A percentile compares a stretch with the other conserved stretches of the same genome.
These are phyloP conservation scores for Semicossyphus pulcher DNA, from an alignment of 2,113 vertebrate genomes.

Conservation along the genomic window DNA sequence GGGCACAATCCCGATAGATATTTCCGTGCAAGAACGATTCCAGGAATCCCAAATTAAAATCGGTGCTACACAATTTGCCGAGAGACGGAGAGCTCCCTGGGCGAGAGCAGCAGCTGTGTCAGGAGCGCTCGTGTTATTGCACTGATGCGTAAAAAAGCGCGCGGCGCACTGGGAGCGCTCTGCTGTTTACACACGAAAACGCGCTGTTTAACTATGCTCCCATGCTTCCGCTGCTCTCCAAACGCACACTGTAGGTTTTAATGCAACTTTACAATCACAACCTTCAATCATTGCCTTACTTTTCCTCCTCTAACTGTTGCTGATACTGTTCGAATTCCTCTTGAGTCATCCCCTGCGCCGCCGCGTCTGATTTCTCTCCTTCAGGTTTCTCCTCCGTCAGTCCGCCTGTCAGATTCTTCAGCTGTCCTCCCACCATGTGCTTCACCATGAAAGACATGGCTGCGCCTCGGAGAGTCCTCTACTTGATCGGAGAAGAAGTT, in stretches of 20 bases:
- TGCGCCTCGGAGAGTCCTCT: conserved; percentile 43
- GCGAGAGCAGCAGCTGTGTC: conserved; percentile 74
- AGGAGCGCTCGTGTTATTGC: conserved; percentile 55
- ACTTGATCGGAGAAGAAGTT: conserved; percentile 40
- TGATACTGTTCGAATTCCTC: conserved; percentile 98
- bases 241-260: neutral
- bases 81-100: conserved; percentile 59
- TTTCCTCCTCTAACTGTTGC: conserved; percentile 96
- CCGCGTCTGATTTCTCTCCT: conserved; percentile 89
- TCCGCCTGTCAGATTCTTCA: conserved; percentile 97
- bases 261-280: conserved; percentile 25
- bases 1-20: conserved; percentile 34
- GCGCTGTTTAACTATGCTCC: conserved; percentile 4
- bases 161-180: conserved; percentile 46
- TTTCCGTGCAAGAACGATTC: conserved; percentile 27
- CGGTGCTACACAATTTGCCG: conserved; percentile 6
- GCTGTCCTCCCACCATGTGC: conserved; percentile 94
- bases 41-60: conserved; percentile 49
- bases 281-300: conserved; percentile 84
- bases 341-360: conserved; percentile 94
- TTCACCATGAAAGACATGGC: conserved; percentile 98
- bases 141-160: conserved; percentile 73
- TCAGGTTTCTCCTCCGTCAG: conserved; percentile 93
- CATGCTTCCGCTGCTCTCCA: neutral
- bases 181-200: conserved; percentile 27